Base-by-base conservation (phyloP, 2,797 vertebrate species). In the Discoglossus pictus region DNA sequence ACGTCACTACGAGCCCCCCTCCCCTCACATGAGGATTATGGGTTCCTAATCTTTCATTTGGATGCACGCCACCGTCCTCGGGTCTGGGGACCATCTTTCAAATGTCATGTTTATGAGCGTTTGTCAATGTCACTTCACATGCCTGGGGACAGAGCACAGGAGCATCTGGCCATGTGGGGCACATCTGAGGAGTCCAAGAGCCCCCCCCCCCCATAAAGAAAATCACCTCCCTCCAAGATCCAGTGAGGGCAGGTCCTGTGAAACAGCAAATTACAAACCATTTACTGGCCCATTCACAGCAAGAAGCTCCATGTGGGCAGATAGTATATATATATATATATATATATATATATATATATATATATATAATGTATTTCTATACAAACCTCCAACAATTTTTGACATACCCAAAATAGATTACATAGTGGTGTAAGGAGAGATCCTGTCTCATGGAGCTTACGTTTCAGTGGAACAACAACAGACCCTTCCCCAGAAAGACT, bases 91-190 rank as follows among this genome's bases (percentile, higher is more conserved):
- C 16, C 25, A 24, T 44, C 48, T 46, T 54, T 64, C 61, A 65
- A 21, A 55, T 65, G 62, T 54, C 62, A 54, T 54, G 50, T 44
- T 54, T 54, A n/a, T 47, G 43, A 61, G 25, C 7, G 58, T 61
- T 47, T 61, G 58, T 47, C 58, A 61, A 43, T 59, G 58, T 65
- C 44, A 50, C 20, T 16, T 7, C 1, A 35, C 24, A 13, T 47
- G 39, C 56, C 56, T 43, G 56, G 56, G 40, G 56, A 42, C 40
- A 13, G 10, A 27, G 18, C 25, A 17, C 13, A 42, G 16, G 5
- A 44, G 15, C 11, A 44, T n/a, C 2, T 24, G 11, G 25, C 34
- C n/a, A 4, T 42, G 39, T 4, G 2, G 38, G 20, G 18, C 18
- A 43, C 55, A 27, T 16, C 23, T 17, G 55, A 17, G n/a, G 34